Conservation (phyloP, 2,113 vertebrate species). For the Plotosus lineatus region DNA sequence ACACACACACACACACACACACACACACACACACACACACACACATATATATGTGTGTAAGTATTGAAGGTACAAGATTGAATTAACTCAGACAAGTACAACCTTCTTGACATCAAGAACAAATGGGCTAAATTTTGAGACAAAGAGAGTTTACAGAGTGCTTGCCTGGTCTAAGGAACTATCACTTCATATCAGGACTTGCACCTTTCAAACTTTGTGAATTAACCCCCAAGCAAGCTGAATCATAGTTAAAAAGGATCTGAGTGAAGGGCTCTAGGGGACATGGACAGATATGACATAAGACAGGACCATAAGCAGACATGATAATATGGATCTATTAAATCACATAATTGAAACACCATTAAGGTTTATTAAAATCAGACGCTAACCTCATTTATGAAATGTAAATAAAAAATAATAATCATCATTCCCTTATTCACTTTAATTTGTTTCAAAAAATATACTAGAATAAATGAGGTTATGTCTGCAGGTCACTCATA, state of each 20-base stretch:
- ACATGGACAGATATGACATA: slow-evolving; percentile 1
- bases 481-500: slow-evolving; percentile 25
- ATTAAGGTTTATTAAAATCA: slow-evolving; percentile 45
- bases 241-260: slow-evolving; percentile 46
- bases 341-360: slow-evolving; percentile 1
- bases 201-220: slow-evolving; percentile 71
- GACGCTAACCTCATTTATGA: slow-evolving; percentile 81
- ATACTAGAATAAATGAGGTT: slow-evolving; percentile 42
- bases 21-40: no score
- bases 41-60: slow-evolving; percentile 54
- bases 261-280: slow-evolving; percentile 34
- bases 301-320: slow-evolving; percentile 72
- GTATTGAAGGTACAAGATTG: slow-evolving; percentile 29
- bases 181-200: slow-evolving; percentile 36
- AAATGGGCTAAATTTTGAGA: slow-evolving; percentile 66
- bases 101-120: slow-evolving; percentile 55
- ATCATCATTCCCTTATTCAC: not conserved
- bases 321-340: slow-evolving; percentile 67
- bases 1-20: no score
- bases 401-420: not conserved
- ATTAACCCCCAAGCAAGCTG: slow-evolving; percentile 58
- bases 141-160: slow-evolving; percentile 26
- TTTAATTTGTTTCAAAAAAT: slow-evolving; percentile 2
- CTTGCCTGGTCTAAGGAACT: not conserved
- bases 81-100: slow-evolving; percentile 52